phyloP scores from a whole-genome alignment of 2,797 vertebrate species.

The Remorina albescens region DNA sequence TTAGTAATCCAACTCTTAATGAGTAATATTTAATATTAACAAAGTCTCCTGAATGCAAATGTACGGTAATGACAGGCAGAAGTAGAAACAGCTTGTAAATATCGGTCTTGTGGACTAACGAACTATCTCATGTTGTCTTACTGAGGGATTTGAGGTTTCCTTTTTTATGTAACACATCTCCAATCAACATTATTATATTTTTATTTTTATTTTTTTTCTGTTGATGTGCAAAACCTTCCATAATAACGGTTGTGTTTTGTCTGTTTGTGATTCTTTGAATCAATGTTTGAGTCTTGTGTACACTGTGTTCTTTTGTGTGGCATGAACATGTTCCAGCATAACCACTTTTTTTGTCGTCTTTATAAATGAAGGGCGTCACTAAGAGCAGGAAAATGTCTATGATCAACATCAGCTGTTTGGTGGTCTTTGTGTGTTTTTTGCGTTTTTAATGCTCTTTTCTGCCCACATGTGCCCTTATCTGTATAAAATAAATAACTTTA shows the following conservation, averaged over 20 bases:
- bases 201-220: neutral
- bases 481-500: neutral
- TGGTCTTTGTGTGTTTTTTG: neutral
- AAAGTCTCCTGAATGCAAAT: neutral
- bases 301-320: constrained; percentile 18
- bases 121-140: neutral
- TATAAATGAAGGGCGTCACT: neutral
- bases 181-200: too few relatives aligned
- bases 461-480: neutral
- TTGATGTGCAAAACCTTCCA: constrained; percentile 8
- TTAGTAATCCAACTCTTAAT: neutral
- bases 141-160: too few relatives aligned
- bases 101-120: neutral
- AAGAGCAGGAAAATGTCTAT: neutral
- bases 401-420: neutral
- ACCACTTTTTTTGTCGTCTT: constrained; percentile 17
- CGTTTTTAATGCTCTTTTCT: neutral
- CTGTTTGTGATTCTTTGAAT: constrained; percentile 2
- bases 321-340: constrained; percentile 29
- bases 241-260: constrained; percentile 1
- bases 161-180: neutral
- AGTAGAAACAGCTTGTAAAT: neutral
- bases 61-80: neutral
- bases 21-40: neutral
- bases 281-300: constrained; percentile 11